Conservation (phyloP, 2,113 vertebrate genomes). For the Muntiacus reevesi region DNA sequence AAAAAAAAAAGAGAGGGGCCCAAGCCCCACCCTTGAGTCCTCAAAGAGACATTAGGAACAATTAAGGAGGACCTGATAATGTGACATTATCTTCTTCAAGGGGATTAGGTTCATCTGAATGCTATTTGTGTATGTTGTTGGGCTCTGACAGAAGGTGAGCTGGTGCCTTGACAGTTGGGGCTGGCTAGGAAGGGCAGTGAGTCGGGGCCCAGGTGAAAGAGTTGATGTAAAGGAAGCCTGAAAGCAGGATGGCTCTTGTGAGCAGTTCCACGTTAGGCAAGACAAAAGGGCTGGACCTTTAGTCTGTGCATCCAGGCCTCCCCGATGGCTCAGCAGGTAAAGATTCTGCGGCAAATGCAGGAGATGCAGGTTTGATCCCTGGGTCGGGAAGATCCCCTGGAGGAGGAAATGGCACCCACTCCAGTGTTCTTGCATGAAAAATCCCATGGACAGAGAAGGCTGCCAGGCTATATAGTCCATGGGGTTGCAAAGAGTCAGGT, state of each 20-base stretch:
- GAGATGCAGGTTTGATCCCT: not conserved
- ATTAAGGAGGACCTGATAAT: not conserved
- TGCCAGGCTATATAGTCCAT: not conserved
- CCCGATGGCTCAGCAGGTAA: not conserved
- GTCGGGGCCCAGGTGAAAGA: not conserved
- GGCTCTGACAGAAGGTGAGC: not conserved
- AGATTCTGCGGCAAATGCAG: not conserved
- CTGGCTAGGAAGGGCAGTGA: not conserved
- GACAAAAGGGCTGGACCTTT: not conserved
- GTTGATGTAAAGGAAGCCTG: not conserved
- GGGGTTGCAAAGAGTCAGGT: not conserved
- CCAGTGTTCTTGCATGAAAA: not conserved
- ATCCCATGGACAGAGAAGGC: not conserved
- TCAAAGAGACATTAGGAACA: not conserved
- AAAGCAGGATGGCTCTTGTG: not conserved
- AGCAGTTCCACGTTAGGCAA: not conserved
- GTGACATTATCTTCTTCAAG: not conserved
- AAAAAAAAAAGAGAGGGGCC: not conserved
- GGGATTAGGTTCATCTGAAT: not conserved
- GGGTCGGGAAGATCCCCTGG: not conserved
- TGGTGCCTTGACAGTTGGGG: not conserved
- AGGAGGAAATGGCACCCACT: not conserved
- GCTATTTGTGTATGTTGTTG: not conserved
- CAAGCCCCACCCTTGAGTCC: not conserved
- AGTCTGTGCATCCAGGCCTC: not conserved